A percentile compares a stretch with the other conserved stretches of the same genome.
Conservation (phyloP, 1,140 invertebrate species). For the Bradysia coprophila region DNA sequence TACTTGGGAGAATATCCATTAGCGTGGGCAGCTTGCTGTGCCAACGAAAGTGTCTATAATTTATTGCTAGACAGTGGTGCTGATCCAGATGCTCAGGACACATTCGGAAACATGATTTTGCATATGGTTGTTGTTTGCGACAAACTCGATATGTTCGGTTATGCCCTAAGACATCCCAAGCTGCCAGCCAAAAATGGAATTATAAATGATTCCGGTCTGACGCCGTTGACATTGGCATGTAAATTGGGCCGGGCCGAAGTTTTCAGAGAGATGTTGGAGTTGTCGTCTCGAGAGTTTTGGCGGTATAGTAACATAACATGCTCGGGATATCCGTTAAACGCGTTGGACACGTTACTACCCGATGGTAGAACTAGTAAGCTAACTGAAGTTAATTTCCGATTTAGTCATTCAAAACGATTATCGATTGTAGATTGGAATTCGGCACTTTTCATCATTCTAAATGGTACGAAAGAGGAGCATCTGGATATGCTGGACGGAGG, state of each 20-base stretch:
- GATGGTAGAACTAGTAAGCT: constrained; percentile 82
- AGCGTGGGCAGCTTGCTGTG: constrained; percentile 91
- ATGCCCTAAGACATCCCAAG: constrained; percentile 86
- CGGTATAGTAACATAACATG: constrained; percentile 98
- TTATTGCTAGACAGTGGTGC: constrained; percentile 77
- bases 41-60: constrained; percentile 96
- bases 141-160: constrained; percentile 95
- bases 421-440: constrained; percentile 87
- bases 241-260: constrained; percentile 88
- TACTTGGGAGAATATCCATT: constrained; percentile 93
- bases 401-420: neutral
- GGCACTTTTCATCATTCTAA: constrained; percentile 92
- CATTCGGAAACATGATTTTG: constrained; percentile 88
- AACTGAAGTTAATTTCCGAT: neutral
- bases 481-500: constrained; percentile 97
- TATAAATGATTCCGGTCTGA: constrained; percentile 73
- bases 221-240: constrained; percentile 88
- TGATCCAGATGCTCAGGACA: constrained; percentile 81
- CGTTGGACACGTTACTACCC: constrained; percentile 84
- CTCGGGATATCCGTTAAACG: constrained; percentile 90
- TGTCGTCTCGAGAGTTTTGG: constrained; percentile 94
- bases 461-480: constrained; percentile 93
- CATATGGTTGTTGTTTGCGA: constrained; percentile 98
- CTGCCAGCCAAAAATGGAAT: constrained; percentile 81
- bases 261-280: constrained; percentile 94